Base-by-base conservation (phyloP, 2,888 invertebrate genomes). In the Drosophila subquinaria region DNA sequence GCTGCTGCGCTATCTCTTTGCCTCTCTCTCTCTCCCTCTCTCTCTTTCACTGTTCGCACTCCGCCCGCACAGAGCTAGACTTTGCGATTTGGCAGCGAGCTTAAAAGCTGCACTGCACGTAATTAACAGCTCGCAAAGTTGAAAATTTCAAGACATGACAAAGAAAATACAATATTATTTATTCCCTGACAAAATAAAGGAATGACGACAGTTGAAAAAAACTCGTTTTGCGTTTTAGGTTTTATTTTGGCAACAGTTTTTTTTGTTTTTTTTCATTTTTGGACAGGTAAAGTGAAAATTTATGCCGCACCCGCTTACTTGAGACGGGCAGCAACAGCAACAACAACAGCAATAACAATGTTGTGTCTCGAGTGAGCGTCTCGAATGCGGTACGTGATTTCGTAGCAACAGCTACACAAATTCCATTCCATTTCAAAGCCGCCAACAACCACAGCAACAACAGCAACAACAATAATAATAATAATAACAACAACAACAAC, bases 251-350 rank as follows among this genome's bases (percentile, higher is more conserved):
- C 82, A 85, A 86, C 64, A 66, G 38, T 50, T 71, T 56, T 15
- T 66, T 79, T 17, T 40, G 38, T 43, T 15, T 73, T 48, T 6
- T 57, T 45, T 43, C 27, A 43, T 47, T 64, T 75, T 68, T 47
- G 61, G 62, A 51, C 67, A 27, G 50, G 59, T 51, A 76, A 81
- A 87, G 87, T 75, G 80, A 77, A 88, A 84, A 81, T 81, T 73
- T 73, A 69, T 66, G 83, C 81, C 87, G 76, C 87, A 83, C 87
- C 87, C 79, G 81, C 78, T 78, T 64, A 52, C 55, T 79, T 51
- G 45, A 79, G 74, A 65, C 72, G 66, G 62, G 55, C 73, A 76
- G 42, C 57, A 63, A 23, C 57, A 63, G 6, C 51, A 55, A 43
- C 35, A 52, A n/a, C n/a, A n/a, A n/a, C 73, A 76, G 42, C 57